Conservation (phyloP, 1,140 invertebrate species). For the Lysiphlebus fabarum region DNA sequence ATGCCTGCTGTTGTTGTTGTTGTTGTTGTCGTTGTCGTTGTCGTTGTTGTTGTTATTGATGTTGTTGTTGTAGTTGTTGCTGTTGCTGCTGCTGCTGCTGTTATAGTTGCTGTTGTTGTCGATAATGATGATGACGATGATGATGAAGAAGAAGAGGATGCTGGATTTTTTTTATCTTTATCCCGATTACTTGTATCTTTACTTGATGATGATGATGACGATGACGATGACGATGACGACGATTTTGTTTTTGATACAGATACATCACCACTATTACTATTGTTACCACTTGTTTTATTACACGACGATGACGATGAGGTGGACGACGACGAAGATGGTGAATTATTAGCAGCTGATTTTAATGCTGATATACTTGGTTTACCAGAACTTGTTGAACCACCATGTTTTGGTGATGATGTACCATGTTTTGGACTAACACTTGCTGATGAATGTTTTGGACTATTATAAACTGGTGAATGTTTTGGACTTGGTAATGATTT, state of each 20-base stretch:
- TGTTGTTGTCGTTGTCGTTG: too few relatives aligned
- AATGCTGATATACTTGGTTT: constrained; percentile 85
- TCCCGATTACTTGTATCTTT: constrained; percentile 14
- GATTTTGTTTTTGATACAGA: constrained; percentile 37
- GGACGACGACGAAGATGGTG: constrained; percentile 47
- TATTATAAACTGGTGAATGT: constrained; percentile 73
- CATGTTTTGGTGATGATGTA: constrained; percentile 75
- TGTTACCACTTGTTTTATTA: constrained; percentile 27
- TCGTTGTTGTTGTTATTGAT: too few relatives aligned
- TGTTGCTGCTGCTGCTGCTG: constrained; percentile 30
- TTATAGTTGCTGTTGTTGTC: constrained; percentile 32
- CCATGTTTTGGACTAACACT: constrained; percentile 67
- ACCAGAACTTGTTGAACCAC: constrained; percentile 65
- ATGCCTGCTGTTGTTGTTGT: constrained; percentile 45
- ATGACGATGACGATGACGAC: constrained; percentile 39
- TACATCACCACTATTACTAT: constrained; percentile 32
- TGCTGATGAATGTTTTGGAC: constrained; percentile 67
- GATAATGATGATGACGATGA: constrained; percentile 54
- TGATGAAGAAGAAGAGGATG: constrained; percentile 33
- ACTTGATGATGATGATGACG: constrained; percentile 38
- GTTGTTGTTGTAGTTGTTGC: too few relatives aligned
- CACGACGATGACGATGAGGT: constrained; percentile 43
- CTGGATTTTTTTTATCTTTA: constrained; percentile 28
- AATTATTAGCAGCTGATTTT: constrained; percentile 66
- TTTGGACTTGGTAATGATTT: constrained; percentile 68